phyloP scores from a whole-genome alignment of 2,797 vertebrate genomes.

The Etheostoma nigrum region DNA sequence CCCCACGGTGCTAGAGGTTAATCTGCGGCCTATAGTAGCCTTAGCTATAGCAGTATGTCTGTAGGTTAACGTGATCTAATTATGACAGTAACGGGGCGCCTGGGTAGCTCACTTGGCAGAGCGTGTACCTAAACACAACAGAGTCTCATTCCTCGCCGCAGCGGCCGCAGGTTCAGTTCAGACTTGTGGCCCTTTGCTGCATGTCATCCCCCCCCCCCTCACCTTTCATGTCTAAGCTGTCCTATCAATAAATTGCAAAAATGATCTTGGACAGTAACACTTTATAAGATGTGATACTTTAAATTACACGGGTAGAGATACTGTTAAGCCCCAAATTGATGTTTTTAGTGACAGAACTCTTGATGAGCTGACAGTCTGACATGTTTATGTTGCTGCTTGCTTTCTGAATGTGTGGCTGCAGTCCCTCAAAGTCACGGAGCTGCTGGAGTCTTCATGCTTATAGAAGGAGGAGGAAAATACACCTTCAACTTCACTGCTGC shows the following conservation, averaged over 20 bases:
- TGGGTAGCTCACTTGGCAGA: no score
- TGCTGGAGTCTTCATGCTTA: constrained; percentile 75
- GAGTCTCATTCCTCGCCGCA: no score
- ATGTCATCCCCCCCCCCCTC: no score
- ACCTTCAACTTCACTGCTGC: constrained; percentile 74
- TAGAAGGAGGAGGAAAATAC: constrained; percentile 59
- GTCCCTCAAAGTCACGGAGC: constrained; percentile 30
- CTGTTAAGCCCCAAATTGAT: background rate
- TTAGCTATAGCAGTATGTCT: background rate
- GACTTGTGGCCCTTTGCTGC: no score
- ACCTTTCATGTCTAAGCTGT: no score
- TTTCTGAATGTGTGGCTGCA: background rate
- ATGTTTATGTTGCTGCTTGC: background rate
- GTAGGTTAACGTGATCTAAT: background rate
- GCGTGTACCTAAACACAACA: no score
- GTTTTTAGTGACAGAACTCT: background rate
- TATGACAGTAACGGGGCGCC: no score
- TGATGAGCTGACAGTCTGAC: background rate
- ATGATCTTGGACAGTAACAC: no score
- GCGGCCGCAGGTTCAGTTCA: no score
- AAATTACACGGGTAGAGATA: background rate
- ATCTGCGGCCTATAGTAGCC: background rate
- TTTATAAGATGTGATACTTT: background rate
- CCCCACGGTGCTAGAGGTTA: no score
- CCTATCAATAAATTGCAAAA: no score